Conservation (phyloP, 2,113 vertebrate genomes). For the Ochotona princeps region DNA sequence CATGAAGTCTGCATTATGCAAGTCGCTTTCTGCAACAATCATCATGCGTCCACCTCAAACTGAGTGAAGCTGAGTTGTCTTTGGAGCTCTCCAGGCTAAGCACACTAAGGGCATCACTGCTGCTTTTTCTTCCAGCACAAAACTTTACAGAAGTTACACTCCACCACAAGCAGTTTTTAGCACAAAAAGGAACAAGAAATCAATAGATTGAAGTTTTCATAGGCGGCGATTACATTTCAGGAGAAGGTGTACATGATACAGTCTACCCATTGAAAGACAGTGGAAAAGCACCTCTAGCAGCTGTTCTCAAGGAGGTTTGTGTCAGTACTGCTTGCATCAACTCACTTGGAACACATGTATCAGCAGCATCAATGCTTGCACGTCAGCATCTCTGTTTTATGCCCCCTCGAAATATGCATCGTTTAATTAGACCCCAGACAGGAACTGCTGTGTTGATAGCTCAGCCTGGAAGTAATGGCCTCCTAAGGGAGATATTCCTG, state of each 20-base stretch:
- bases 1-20: neutral
- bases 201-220: neutral
- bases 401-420: conserved; percentile 68
- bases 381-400: conserved; percentile 84
- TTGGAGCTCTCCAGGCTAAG: neutral
- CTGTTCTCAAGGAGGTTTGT: conserved; percentile 80
- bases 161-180: neutral
- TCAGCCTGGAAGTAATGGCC: conserved; percentile 70
- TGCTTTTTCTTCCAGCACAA: neutral
- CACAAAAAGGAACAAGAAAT: neutral
- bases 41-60: neutral
- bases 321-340: conserved; percentile 80
- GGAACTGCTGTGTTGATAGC: conserved; percentile 70
- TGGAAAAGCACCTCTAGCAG: conserved; percentile 50
- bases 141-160: neutral
- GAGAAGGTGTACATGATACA: conserved; percentile 12
- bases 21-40: neutral
- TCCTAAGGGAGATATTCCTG: conserved; percentile 67
- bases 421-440: conserved; percentile 82
- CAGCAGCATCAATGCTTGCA: conserved; percentile 80
- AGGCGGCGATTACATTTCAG: neutral
- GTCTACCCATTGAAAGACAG: conserved; percentile 32
- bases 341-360: conserved; percentile 76
- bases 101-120: neutral
- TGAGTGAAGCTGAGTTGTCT: neutral